Conservation (phyloP, 92 coral and sea anemone species). For the Anthopleura xanthogrammica region DNA sequence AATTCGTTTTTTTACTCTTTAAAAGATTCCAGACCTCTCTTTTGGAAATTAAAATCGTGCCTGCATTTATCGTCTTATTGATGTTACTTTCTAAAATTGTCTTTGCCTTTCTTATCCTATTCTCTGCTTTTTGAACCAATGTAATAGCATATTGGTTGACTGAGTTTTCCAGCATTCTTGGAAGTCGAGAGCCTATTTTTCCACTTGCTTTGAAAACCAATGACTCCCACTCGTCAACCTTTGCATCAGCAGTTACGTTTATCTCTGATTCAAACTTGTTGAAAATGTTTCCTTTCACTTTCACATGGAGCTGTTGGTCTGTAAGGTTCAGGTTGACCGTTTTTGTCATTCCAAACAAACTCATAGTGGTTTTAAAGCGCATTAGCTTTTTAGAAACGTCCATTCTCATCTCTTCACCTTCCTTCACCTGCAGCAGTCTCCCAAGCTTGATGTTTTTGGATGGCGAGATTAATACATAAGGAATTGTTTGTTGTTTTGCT, state of each 20-base stretch:
- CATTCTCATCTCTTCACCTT: slow-evolving; percentile 4
- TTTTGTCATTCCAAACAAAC: slow-evolving; percentile 19
- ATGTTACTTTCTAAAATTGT: slow-evolving; percentile 17
- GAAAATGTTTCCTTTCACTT: slow-evolving; percentile 9
- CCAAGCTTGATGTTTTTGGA: slow-evolving; percentile 10
- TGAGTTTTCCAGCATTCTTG: slow-evolving; percentile 19
- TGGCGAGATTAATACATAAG: not conserved
- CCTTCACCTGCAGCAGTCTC: not conserved
- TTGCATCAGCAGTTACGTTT: slow-evolving; percentile 32
- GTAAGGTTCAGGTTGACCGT: not conserved
- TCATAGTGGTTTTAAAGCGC: not conserved
- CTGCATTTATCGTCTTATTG: not conserved
- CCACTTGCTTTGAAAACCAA: slow-evolving; percentile 39
- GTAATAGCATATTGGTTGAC: slow-evolving; percentile 30
- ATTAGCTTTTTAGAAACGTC: not conserved
- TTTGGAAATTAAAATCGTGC: not conserved
- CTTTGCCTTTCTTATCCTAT: slow-evolving; percentile 31
- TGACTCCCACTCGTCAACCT: slow-evolving; percentile 40
- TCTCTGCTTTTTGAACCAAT: slow-evolving; percentile 20
- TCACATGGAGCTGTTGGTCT: not conserved
- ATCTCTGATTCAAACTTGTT: slow-evolving; percentile 30
- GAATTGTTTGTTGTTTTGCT: not conserved
- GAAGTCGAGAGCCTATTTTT: slow-evolving; percentile 24
- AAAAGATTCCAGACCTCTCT: not conserved
- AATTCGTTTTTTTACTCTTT: not conserved